Percentiles rank a stretch among this genome's conserved stretches.
Conservation (phyloP, 30 jellyfish, hydroid and myxozoan genomes). For the Turritopsis rubra region DNA sequence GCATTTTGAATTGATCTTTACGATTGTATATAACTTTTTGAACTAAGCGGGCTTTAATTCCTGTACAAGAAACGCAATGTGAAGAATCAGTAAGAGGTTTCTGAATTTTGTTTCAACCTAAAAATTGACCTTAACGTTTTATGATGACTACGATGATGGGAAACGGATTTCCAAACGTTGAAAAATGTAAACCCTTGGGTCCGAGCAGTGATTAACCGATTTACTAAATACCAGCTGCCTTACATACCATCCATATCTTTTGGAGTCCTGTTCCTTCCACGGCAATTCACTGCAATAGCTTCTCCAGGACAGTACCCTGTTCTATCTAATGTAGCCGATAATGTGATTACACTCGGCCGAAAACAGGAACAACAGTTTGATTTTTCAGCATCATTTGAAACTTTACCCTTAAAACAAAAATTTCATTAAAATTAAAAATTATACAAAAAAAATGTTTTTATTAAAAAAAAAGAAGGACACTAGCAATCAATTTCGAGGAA, state of each 20-base stretch:
- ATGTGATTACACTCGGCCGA: background rate
- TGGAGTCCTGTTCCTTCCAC: background rate
- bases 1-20: background rate
- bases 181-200: too few species aligned
- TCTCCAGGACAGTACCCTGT: slow-evolving; percentile 24
- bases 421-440: background rate
- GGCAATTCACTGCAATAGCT: slow-evolving; percentile 16
- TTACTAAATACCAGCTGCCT: background rate
- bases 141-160: too few species aligned
- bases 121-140: too few species aligned
- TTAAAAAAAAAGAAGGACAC: background rate
- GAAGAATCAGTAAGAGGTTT: background rate
- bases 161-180: too few species aligned
- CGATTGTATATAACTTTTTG: background rate
- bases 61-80: background rate
- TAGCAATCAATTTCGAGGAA: too few species aligned
- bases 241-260: slow-evolving; percentile 21
- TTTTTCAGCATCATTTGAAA: slow-evolving; percentile 14
- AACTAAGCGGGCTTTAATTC: slow-evolving; percentile 18
- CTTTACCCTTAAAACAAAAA: slow-evolving; percentile 3
- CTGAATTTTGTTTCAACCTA: background rate
- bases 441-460: background rate
- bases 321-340: slow-evolving; percentile 12
- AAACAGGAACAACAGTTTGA: slow-evolving; percentile 14
- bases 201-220: too few species aligned